These are phyloP conservation scores for Acrossocheilus wenchowensis DNA, from an alignment of 2,797 vertebrate genomes.

Conservation along the genomic window DNA sequence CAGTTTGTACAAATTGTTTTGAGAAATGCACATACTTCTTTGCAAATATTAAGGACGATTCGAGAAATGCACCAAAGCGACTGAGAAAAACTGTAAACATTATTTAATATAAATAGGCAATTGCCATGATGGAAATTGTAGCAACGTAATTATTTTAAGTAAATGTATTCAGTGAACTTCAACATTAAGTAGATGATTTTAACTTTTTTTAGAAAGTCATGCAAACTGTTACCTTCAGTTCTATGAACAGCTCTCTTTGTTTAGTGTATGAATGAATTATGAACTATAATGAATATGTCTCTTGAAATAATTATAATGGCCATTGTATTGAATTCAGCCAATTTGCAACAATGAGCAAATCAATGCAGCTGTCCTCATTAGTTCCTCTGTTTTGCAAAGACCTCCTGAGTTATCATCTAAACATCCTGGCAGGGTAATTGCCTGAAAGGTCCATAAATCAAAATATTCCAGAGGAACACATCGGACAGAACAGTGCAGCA, in stretches of 20 bases:
- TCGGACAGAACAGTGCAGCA: background rate
- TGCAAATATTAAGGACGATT: too few relatives aligned
- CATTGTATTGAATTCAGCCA: conserved; percentile 35
- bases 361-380: conserved; percentile 41
- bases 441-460: conserved; percentile 26
- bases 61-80: too few relatives aligned
- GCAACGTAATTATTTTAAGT: background rate
- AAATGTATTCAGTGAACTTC: background rate
- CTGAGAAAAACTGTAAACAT: background rate
- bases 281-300: conserved; percentile 14
- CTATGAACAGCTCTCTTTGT: background rate
- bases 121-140: background rate
- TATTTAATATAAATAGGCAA: background rate
- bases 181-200: background rate
- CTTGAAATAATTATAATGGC: conserved; percentile 35
- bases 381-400: conserved; percentile 39
- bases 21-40: too few relatives aligned
- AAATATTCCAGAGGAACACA: background rate
- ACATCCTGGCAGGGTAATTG: conserved; percentile 34
- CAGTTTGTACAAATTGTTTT: too few relatives aligned
- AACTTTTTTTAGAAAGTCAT: background rate
- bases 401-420: conserved; percentile 36
- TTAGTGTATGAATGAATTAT: background rate
- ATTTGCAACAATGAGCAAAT: conserved; percentile 43
- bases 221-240: background rate